Conservation (phyloP, 2,888 invertebrate genomes). For the Tetranychus piercei region DNA sequence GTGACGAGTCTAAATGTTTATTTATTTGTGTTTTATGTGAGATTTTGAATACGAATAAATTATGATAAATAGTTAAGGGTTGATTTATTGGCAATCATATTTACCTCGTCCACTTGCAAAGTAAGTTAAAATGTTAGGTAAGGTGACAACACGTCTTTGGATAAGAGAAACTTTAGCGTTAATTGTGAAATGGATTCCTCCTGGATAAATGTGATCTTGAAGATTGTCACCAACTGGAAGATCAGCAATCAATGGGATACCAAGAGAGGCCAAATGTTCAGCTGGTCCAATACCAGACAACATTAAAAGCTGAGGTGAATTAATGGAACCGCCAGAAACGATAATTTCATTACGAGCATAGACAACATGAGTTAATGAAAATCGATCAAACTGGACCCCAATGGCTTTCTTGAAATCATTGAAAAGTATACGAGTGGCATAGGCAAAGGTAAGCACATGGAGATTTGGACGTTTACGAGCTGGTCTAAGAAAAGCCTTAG, state of each 20-base stretch:
- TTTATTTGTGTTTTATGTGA: too few relatives aligned
- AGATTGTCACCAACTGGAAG: conserved; percentile 64
- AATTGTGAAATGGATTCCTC: conserved; percentile 54
- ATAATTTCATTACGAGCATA: conserved; percentile 34
- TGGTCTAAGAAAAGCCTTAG: conserved; percentile 67
- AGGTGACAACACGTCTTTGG: conserved; percentile 27
- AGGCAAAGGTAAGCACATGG: conserved; percentile 62
- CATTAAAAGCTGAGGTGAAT: conserved; percentile 39
- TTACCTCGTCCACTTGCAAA: conserved; percentile 26
- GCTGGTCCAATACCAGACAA: conserved; percentile 36
- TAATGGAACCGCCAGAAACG: conserved; percentile 37
- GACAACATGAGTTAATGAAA: conserved; percentile 27
- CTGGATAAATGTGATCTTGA: conserved; percentile 71
- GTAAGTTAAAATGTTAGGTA: conserved; percentile 26
- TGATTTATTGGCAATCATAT: not conserved
- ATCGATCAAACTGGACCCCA: conserved; percentile 30
- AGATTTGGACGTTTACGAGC: conserved; percentile 59
- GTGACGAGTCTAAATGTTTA: too few relatives aligned
- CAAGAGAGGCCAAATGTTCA: conserved; percentile 38
- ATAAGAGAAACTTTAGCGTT: conserved; percentile 43
- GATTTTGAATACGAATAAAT: too few relatives aligned
- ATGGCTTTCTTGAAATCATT: conserved; percentile 28
- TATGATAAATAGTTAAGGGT: too few relatives aligned
- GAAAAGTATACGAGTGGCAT: conserved; percentile 46
- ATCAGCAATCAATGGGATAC: conserved; percentile 58